Evolutionary conservation across 2,113 vertebrate species (phyloP).

Genomic region (Embiotoca jacksoni): DNA sequence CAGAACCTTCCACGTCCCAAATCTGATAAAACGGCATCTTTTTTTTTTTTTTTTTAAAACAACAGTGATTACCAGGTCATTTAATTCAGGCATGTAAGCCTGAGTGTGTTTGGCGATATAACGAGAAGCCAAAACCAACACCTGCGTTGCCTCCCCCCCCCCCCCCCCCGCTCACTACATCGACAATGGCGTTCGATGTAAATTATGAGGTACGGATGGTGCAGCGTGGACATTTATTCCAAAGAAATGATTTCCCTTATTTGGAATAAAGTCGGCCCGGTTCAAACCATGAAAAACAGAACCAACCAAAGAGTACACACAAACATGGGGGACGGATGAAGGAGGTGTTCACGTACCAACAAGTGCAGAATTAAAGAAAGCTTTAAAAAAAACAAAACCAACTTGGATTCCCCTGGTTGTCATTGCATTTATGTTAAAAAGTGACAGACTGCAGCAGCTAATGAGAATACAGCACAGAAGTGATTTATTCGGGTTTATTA

Average conservation of each 20-base stretch:
- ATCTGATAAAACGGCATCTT: slow-evolving; percentile 36
- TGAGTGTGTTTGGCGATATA: slow-evolving; percentile 37
- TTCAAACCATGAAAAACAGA: background rate
- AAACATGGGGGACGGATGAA: background rate
- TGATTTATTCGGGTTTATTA: no score
- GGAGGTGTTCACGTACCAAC: background rate
- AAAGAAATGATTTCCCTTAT: background rate
- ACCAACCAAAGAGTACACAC: background rate
- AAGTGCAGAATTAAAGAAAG: no score
- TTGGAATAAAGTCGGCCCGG: background rate
- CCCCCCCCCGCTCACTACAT: no score
- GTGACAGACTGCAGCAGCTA: background rate
- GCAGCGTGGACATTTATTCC: no score
- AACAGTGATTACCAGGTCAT: slow-evolving; percentile 24
- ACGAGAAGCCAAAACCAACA: slow-evolving; percentile 23
- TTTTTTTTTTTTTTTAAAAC: no score
- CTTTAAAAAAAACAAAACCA: no score
- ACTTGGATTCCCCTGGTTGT: background rate
- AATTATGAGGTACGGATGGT: no score
- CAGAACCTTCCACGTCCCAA: slow-evolving; percentile 13
- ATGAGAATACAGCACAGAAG: background rate
- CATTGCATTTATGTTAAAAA: background rate
- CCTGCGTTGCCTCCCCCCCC: no score
- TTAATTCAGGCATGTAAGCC: slow-evolving; percentile 1
- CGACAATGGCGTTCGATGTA: no score